phyloP scores from a whole-genome alignment of 1,140 invertebrate species.

The Uloborus diversus region DNA sequence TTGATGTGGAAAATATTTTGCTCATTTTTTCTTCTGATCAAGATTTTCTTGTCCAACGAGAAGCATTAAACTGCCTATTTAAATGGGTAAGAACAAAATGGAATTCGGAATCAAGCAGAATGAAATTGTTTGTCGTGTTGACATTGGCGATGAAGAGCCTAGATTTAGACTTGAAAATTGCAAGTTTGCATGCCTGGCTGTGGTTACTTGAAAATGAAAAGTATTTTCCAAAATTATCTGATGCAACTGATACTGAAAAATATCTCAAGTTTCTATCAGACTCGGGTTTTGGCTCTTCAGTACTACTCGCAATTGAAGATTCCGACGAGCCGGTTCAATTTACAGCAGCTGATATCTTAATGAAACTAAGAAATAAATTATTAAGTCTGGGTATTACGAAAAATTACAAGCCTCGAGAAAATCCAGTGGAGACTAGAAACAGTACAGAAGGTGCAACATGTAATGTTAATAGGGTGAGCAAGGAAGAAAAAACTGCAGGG shows the following conservation, averaged over 20 bases:
- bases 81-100: background rate
- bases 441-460: background rate
- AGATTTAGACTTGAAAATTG: background rate
- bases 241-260: background rate
- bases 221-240: background rate
- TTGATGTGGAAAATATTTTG: background rate
- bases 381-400: background rate
- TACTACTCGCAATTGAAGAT: slow-evolving; percentile 2
- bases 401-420: background rate
- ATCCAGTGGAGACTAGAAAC: background rate
- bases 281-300: slow-evolving; percentile 23
- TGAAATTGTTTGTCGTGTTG: background rate
- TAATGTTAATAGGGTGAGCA: background rate
- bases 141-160: background rate
- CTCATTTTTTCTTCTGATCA: background rate
- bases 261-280: background rate
- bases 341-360: slow-evolving; percentile 10
- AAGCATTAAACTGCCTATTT: background rate
- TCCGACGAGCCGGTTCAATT: background rate
- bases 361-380: background rate
- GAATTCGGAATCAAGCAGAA: background rate
- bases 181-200: background rate
- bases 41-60: background rate
- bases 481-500: background rate
- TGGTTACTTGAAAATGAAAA: background rate